Conservation (phyloP, 2,888 invertebrate species). For the Stenchaetothrips biformis region DNA sequence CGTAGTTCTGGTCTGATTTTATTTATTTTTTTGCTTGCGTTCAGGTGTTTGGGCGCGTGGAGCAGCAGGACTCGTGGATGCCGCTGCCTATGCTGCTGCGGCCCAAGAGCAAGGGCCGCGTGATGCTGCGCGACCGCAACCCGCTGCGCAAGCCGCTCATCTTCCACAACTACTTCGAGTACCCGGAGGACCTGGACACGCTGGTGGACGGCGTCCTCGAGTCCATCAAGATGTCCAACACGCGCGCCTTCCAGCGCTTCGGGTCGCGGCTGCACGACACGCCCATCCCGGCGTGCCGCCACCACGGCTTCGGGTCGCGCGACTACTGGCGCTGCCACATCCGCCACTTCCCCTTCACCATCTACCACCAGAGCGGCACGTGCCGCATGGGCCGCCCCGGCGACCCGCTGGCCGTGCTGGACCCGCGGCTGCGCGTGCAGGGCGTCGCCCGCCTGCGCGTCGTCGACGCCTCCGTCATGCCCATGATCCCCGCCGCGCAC, state of each 20-base stretch:
- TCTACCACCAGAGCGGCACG: constrained; percentile 30
- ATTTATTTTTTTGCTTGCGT: too few species aligned
- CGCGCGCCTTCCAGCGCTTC: constrained; percentile 38
- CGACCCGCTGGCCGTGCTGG: constrained; percentile 37
- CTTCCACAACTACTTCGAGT: constrained; percentile 71
- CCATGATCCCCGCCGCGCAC: constrained; percentile 43
- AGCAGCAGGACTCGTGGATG: constrained; percentile 46
- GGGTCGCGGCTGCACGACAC: constrained; percentile 30
- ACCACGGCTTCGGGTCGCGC: constrained; percentile 35
- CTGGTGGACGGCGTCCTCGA: constrained; percentile 51
- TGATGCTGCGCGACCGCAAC: constrained; percentile 63
- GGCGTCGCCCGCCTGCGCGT: constrained; percentile 43
- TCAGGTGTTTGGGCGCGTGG: constrained; percentile 46
- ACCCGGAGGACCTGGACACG: constrained; percentile 46
- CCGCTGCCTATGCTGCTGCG: constrained; percentile 64
- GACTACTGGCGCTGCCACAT: constrained; percentile 41
- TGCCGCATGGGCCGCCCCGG: constrained; percentile 31
- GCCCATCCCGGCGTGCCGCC: constrained; percentile 27
- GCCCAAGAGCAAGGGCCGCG: constrained; percentile 61
- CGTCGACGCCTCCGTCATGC: constrained; percentile 45
- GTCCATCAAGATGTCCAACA: constrained; percentile 41
- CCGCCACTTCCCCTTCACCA: constrained; percentile 37
- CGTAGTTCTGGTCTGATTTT: too few species aligned
- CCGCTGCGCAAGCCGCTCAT: constrained; percentile 68
- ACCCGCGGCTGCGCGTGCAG: constrained; percentile 34